These are phyloP conservation scores for Pagetopsis macropterus DNA, from an alignment of 2,797 vertebrate genomes.

Conservation along the genomic window DNA sequence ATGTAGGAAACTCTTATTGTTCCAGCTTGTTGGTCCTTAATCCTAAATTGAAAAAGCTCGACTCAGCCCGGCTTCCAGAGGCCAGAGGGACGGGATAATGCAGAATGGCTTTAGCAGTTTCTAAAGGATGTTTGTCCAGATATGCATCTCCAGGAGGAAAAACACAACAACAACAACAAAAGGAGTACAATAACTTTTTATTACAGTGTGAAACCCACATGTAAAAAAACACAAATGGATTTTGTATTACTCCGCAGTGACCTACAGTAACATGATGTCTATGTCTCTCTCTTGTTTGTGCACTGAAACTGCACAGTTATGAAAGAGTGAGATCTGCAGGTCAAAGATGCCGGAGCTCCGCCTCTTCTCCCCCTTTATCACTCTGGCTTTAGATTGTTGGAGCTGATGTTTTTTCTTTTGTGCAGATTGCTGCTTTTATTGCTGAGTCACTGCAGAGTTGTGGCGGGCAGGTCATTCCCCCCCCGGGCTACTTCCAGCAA, in stretches of 20 bases:
- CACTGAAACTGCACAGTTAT: background rate
- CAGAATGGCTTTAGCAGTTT: conserved; percentile 7
- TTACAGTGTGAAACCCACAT: background rate
- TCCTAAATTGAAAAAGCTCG: conserved; percentile 75
- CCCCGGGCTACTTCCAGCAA: conserved; percentile 96
- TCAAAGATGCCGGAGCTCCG: conserved; percentile 30
- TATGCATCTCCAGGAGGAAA: conserved; percentile 5
- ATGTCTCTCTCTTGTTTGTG: conserved; percentile 10
- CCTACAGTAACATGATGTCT: background rate
- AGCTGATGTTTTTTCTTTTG: conserved; percentile 78
- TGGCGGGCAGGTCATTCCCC: conserved; percentile 97
- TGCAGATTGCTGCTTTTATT: conserved; percentile 97
- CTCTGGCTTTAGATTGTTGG: background rate
- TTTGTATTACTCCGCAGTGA: conserved; percentile 9
- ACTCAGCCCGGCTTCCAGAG: conserved; percentile 9
- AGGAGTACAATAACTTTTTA: background rate
- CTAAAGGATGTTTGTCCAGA: conserved; percentile 24
- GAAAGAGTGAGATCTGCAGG: conserved; percentile 7
- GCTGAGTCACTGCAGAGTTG: conserved; percentile 99
- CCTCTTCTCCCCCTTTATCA: conserved; percentile 16
- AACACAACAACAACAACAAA: background rate
- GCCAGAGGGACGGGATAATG: conserved; percentile 9
- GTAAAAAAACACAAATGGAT: background rate
- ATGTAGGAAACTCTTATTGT: conserved; percentile 22
- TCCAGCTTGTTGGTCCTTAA: conserved; percentile 52